Conservation (phyloP, 2,113 vertebrate species). For the Xiphophorus maculatus region DNA sequence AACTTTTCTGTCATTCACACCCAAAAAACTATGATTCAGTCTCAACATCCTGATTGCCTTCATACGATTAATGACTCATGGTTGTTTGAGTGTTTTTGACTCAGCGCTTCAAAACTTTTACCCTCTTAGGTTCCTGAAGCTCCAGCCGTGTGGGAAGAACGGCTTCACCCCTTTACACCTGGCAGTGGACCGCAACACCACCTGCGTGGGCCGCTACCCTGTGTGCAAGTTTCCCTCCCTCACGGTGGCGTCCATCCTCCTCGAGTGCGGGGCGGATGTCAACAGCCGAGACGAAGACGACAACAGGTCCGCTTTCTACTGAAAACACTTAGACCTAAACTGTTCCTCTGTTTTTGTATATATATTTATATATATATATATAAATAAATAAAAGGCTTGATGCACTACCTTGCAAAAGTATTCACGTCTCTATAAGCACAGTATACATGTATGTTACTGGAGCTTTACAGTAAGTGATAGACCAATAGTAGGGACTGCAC, state of each 20-base stretch:
- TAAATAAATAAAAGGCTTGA: too few relatives aligned
- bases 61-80: background rate
- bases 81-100: background rate
- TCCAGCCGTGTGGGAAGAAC: constrained; percentile 93
- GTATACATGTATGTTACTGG: background rate
- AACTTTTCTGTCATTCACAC: background rate
- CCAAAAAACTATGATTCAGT: background rate
- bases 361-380: too few relatives aligned
- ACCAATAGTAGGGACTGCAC: background rate
- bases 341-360: too few relatives aligned
- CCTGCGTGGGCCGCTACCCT: constrained; percentile 95
- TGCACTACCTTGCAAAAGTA: background rate
- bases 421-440: background rate
- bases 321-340: background rate
- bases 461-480: background rate
- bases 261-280: constrained; percentile 95
- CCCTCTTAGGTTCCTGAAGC: constrained; percentile 87
- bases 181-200: constrained; percentile 95
- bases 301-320: constrained; percentile 77
- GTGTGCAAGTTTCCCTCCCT: constrained; percentile 98
- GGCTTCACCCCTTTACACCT: constrained; percentile 96
- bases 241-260: constrained; percentile 91
- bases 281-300: constrained; percentile 92
- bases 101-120: background rate
- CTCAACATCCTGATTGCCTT: background rate